Base-by-base conservation (phyloP, 2,888 invertebrate genomes). In the Tinea pellionella region DNA sequence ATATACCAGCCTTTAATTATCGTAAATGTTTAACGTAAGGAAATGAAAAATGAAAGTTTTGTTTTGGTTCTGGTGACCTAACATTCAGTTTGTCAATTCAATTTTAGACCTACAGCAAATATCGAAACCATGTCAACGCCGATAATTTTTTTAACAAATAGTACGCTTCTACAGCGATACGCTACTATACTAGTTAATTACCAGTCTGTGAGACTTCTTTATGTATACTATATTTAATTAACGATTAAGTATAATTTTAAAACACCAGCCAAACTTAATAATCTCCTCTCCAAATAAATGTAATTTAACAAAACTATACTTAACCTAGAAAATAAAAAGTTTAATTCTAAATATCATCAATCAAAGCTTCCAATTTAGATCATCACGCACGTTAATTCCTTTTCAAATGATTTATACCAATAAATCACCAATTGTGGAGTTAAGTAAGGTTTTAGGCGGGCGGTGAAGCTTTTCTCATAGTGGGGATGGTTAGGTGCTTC, bases 401-500 rank as follows among this genome's bases (percentile, higher is more conserved):
- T 41, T 41, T 13, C 13, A n/a, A 41, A 41, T 41, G 41, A 3
- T 12, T 41, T 41, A 41, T 41, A 41, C 41, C 13, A 41, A 41
- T 41, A 41, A 41, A 41, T 41, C 41, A 41, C 41, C 12, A 41
- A 41, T 41, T 41, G 41, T 13, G 8, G 41, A 3, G 41, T 41
- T 41, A 13, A 41, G 41, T 41, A 41, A 37, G 37, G n/a, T 16
- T 47, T 47, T 47, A 47, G 47, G 47, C 47, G 57, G 57, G 32
- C 32, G 57, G 32, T 29, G 24, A 32, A 55, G 55, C 24, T 55
- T 55, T 55, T 24, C 19, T 24, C 16, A 24, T 24, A 53, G 53
- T 24, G 53, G 53, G 53, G 53, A 53, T 30, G 18, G 32, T 59
- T 11, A 60, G 1, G 18, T 75, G 62, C 58, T 63, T 63, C 71